Percentiles rank a stretch among this genome's conserved stretches.
These are phyloP conservation scores for Aptenodytes patagonicus DNA, from an alignment of 2,113 vertebrate species.

Conservation along the genomic window DNA sequence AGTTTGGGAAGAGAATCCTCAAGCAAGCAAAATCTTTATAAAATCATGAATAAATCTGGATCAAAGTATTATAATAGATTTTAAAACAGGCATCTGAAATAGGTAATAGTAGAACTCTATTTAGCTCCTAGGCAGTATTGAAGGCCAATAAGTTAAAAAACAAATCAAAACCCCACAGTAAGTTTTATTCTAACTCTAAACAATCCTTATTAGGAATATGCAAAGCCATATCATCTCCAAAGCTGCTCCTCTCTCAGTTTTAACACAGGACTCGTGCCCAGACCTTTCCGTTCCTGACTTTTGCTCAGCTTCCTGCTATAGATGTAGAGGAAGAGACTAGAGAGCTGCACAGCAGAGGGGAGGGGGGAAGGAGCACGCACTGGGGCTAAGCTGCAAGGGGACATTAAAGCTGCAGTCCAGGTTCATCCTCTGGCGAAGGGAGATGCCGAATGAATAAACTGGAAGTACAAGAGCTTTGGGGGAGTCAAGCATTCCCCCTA, in stretches of 20 bases:
- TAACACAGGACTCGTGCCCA: background rate
- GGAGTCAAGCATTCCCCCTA: background rate
- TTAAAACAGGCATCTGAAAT: background rate
- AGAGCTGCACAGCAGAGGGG: background rate
- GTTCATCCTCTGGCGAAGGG: background rate
- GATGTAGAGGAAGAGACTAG: background rate
- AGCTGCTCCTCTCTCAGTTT: background rate
- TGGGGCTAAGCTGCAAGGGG: background rate
- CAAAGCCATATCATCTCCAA: background rate
- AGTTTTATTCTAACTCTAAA: background rate
- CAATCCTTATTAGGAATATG: background rate
- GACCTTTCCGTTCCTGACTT: background rate
- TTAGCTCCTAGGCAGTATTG: background rate
- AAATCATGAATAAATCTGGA: background rate
- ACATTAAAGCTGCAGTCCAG: background rate
- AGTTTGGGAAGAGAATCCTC: background rate
- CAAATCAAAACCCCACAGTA: background rate
- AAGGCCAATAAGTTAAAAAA: background rate
- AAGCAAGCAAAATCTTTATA: background rate
- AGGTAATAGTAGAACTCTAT: background rate
- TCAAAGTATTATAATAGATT: background rate
- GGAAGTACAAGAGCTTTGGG: background rate
- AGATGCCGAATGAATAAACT: background rate
- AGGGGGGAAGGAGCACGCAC: background rate
- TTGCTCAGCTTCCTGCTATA: background rate